Conservation (phyloP, 2,888 invertebrate species). For the Lepidocyrtoides sp. region DNA sequence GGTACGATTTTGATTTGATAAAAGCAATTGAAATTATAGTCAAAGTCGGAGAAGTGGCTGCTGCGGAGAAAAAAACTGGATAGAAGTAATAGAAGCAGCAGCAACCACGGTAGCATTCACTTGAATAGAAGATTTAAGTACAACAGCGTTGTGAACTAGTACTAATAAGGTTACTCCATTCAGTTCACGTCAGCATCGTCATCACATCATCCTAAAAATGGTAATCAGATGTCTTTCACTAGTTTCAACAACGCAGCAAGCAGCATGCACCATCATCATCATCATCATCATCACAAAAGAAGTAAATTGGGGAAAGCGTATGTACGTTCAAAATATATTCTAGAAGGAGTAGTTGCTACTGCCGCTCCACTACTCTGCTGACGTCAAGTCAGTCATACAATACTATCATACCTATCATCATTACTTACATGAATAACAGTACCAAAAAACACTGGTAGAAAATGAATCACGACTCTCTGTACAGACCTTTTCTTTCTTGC, state of each 20-base stretch:
- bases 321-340: not conserved
- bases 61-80: not conserved
- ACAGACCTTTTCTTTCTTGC: not conserved
- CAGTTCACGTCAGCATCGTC: constrained; percentile 37
- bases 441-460: not conserved
- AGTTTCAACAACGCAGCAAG: not conserved
- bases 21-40: constrained; percentile 21
- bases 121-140: too few relatives aligned
- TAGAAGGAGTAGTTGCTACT: too few relatives aligned
- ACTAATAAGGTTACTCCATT: constrained; percentile 3
- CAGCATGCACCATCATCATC: not conserved
- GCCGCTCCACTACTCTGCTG: too few relatives aligned
- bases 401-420: not conserved
- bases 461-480: constrained; percentile 15
- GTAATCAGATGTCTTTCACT: constrained; percentile 48
- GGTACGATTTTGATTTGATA: constrained; percentile 12
- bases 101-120: too few relatives aligned
- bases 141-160: too few relatives aligned
- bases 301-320: constrained; percentile 13
- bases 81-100: too few relatives aligned
- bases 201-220: constrained; percentile 44
- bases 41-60: too few relatives aligned
- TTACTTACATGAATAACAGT: not conserved
- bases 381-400: constrained; percentile 21
- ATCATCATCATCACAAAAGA: not conserved